A percentile compares a stretch with the other conserved stretches of the same genome.
Conservation (phyloP, 2,888 invertebrate species). For the Agapetus fuscipes region DNA sequence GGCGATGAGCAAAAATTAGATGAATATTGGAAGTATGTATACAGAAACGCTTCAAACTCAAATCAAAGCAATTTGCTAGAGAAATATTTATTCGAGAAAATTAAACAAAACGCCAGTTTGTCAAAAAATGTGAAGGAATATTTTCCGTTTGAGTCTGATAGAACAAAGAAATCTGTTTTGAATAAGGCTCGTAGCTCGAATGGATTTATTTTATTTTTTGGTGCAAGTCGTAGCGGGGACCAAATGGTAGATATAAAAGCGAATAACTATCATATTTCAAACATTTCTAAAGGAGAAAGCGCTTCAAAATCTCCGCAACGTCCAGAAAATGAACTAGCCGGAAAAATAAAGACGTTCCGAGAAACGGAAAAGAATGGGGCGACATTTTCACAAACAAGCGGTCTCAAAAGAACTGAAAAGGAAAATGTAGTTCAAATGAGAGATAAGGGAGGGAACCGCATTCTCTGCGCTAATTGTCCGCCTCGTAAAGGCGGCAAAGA, state of each 20-base stretch:
- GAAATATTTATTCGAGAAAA: not conserved
- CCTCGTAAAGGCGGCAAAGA: not conserved
- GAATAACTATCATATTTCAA: no score
- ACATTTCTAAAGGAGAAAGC: no score
- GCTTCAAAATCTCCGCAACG: slow-evolving; percentile 1
- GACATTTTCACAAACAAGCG: not conserved
- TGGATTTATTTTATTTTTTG: no score
- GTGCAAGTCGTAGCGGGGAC: no score
- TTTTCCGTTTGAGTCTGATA: no score
- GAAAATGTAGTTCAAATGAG: not conserved
- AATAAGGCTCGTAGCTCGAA: no score
- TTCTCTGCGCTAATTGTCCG: slow-evolving; percentile 4
- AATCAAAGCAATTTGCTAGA: not conserved
- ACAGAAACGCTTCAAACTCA: slow-evolving; percentile 7
- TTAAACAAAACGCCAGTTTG: no score
- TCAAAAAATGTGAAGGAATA: no score
- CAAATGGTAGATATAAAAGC: no score
- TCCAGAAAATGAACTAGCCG: no score
- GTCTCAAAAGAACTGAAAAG: not conserved
- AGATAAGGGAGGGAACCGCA: slow-evolving; percentile 2
- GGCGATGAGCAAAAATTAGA: slow-evolving; percentile 5
- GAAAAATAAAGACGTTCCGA: no score
- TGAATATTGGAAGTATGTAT: slow-evolving; percentile 15
- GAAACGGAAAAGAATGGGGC: not conserved
- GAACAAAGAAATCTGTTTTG: no score